These are phyloP conservation scores for Drosophila percnosoma DNA, from an alignment of 2,888 invertebrate species.

Conservation along the genomic window DNA sequence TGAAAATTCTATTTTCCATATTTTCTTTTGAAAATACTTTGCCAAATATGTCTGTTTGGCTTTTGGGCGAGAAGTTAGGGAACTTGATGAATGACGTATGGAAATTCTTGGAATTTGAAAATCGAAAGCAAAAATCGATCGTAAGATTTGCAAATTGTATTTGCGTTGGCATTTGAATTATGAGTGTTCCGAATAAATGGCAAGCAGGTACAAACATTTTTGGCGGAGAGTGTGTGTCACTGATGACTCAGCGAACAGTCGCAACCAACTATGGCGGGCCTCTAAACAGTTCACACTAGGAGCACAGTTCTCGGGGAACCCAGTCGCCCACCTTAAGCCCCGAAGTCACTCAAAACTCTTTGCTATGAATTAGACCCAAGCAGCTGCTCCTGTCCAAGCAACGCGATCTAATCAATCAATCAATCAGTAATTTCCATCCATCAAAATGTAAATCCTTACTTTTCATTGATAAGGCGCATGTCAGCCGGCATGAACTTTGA, in stretches of 20 bases:
- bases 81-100: constrained; percentile 51
- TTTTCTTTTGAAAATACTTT: constrained; percentile 58
- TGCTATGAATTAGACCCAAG: background rate
- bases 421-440: background rate
- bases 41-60: constrained; percentile 21
- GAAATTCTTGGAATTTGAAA: constrained; percentile 39
- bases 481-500: background rate
- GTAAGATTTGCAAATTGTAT: constrained; percentile 1
- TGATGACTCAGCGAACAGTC: background rate
- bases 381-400: background rate
- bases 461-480: background rate
- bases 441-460: background rate
- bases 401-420: background rate
- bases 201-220: background rate
- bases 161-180: constrained; percentile 43
- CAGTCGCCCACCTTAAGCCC: background rate
- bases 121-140: constrained; percentile 16
- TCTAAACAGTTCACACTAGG: background rate
- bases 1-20: background rate
- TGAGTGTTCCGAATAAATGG: constrained; percentile 1
- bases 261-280: background rate
- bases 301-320: background rate
- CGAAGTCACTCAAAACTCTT: background rate
- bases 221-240: background rate
- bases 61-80: background rate